These are phyloP conservation scores for Lacerta agilis DNA, from an alignment of 2,797 vertebrate genomes.

Conservation along the genomic window DNA sequence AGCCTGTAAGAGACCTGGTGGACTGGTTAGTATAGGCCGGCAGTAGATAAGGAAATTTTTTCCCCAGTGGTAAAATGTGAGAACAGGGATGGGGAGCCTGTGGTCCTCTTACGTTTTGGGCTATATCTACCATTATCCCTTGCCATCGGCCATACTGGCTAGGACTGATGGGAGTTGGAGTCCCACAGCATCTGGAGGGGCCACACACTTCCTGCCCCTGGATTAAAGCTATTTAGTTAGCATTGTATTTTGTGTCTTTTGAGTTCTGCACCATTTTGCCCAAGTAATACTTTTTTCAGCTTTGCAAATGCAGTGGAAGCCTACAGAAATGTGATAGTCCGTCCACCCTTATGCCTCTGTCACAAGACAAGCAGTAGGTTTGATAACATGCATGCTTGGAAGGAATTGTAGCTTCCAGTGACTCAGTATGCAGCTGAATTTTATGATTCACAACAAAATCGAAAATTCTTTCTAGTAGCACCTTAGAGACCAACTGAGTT, in stretches of 20 bases:
- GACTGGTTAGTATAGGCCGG: not conserved
- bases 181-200: too few species aligned
- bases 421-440: not conserved
- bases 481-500: too few species aligned
- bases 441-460: too few species aligned
- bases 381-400: not conserved
- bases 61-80: constrained; percentile 3
- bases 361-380: not conserved
- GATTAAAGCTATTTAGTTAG: not conserved
- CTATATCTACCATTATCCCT: too few species aligned
- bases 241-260: not conserved
- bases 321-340: constrained; percentile 10
- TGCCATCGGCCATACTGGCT: too few species aligned
- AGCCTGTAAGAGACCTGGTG: not conserved
- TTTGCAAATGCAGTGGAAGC: constrained; percentile 21
- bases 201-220: not conserved
- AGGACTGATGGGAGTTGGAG: too few species aligned
- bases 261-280: not conserved
- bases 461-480: too few species aligned
- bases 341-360: not conserved
- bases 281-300: constrained; percentile 10
- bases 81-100: too few species aligned
- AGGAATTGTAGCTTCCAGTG: not conserved
- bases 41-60: not conserved
- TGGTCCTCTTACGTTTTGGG: too few species aligned